Conservation (phyloP, 2,797 vertebrate genomes). For the Coregonus suidteri region DNA sequence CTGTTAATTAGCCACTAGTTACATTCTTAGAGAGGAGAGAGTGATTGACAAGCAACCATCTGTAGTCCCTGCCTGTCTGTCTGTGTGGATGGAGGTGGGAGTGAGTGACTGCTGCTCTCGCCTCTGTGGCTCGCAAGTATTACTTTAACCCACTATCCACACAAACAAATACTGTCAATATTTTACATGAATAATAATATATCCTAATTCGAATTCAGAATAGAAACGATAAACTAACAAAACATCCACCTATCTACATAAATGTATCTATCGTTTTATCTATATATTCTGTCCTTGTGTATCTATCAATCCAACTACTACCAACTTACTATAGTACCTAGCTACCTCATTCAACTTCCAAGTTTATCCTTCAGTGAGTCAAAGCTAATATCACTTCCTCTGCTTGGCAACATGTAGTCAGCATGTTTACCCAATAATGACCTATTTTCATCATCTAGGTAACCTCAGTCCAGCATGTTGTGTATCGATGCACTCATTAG, state of each 20-base stretch:
- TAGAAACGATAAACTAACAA: slow-evolving; percentile 6
- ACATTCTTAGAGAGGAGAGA: slow-evolving; percentile 42
- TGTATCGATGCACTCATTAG: slow-evolving; percentile 55
- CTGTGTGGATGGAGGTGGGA: slow-evolving; percentile 24
- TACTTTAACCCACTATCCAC: not conserved
- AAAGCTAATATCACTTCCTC: not conserved
- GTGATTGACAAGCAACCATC: slow-evolving; percentile 63
- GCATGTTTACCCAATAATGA: not conserved
- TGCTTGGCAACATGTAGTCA: not conserved
- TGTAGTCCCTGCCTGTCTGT: slow-evolving; percentile 26
- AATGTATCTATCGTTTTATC: slow-evolving; percentile 21
- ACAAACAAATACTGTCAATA: not conserved
- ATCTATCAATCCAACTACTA: not conserved
- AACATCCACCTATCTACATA: slow-evolving; percentile 32
- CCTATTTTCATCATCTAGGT: not conserved
- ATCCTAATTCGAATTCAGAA: not conserved
- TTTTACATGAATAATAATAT: slow-evolving; percentile 2
- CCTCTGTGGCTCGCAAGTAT: slow-evolving; percentile 1
- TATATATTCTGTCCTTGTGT: slow-evolving; percentile 1
- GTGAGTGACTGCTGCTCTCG: slow-evolving; percentile 27
- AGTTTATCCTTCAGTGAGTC: not conserved
- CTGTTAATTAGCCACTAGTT: slow-evolving; percentile 57
- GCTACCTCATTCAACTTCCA: slow-evolving; percentile 5
- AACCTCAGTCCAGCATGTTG: slow-evolving; percentile 16
- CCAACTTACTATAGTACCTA: slow-evolving; percentile 6